Conservation (phyloP, 2,888 invertebrate species). For the Caenorhabditis macrosperma region DNA sequence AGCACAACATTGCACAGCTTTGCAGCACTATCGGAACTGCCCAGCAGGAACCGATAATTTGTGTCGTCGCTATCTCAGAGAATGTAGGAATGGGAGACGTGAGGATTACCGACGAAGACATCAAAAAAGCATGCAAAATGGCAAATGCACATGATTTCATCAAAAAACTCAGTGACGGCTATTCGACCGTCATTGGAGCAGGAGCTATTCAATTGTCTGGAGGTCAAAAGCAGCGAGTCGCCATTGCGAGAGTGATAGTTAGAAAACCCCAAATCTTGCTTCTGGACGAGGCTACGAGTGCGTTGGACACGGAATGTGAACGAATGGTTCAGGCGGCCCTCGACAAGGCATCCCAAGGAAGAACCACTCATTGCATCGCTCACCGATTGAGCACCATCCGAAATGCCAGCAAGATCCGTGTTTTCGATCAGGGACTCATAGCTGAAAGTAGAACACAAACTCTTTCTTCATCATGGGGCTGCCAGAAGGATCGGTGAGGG, state of each 20-base stretch:
- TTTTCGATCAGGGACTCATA: slow-evolving; percentile 80
- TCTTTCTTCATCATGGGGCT: too few species aligned
- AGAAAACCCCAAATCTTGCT: slow-evolving; percentile 78
- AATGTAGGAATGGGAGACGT: slow-evolving; percentile 82
- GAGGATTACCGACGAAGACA: slow-evolving; percentile 71
- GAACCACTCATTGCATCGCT: slow-evolving; percentile 82
- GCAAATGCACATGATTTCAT: slow-evolving; percentile 82
- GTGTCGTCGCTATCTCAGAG: slow-evolving; percentile 79
- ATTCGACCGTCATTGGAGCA: slow-evolving; percentile 61
- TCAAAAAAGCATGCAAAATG: slow-evolving; percentile 67
- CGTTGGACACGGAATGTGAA: slow-evolving; percentile 84
- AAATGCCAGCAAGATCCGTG: slow-evolving; percentile 81
- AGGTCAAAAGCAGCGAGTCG: slow-evolving; percentile 68
- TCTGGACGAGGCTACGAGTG: slow-evolving; percentile 81
- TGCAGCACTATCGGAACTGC: slow-evolving; percentile 81
- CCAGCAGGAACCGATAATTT: slow-evolving; percentile 81
- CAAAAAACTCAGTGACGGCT: slow-evolving; percentile 77
- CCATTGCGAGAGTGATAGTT: slow-evolving; percentile 69
- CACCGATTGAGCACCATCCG: slow-evolving; percentile 82
- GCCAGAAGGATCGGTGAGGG: too few species aligned
- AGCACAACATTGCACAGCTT: slow-evolving; percentile 78
- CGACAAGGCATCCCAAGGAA: slow-evolving; percentile 81
- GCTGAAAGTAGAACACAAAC: slow-evolving; percentile 84
- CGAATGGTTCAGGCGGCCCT: slow-evolving; percentile 89
- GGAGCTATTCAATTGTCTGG: slow-evolving; percentile 65